These are phyloP conservation scores for Nebria salina DNA, from an alignment of 2,888 invertebrate genomes.

Conservation along the genomic window DNA sequence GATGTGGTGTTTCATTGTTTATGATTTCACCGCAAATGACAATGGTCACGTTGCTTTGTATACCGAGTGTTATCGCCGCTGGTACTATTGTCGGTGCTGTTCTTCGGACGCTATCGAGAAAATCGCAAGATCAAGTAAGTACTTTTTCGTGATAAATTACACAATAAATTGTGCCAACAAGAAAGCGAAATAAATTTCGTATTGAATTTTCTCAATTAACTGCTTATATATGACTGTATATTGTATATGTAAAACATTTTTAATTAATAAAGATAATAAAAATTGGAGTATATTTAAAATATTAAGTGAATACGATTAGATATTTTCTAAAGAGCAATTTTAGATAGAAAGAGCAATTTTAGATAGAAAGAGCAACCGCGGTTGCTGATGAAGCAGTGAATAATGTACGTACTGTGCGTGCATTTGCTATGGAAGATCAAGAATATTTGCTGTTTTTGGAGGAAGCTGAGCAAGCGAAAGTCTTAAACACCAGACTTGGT, in stretches of 20 bases:
- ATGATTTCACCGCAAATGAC: conserved; percentile 93
- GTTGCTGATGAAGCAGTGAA: conserved; percentile 94
- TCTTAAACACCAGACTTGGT: conserved; percentile 81
- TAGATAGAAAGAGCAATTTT: conserved; percentile 80
- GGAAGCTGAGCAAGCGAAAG: conserved; percentile 79
- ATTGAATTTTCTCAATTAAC: not conserved
- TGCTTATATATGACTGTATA: conserved; percentile 8
- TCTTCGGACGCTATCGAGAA: conserved; percentile 78
- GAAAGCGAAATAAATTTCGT: too few species aligned
- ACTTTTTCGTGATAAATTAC: conserved; percentile 15
- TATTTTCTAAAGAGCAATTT: conserved; percentile 31
- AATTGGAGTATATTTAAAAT: too few species aligned
- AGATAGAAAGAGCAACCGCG: conserved; percentile 86
- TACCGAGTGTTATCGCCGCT: conserved; percentile 86
- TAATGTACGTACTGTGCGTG: conserved; percentile 92
- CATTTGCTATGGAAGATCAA: conserved; percentile 91
- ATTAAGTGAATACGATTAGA: not conserved
- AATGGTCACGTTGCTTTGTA: conserved; percentile 80
- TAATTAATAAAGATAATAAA: too few species aligned
- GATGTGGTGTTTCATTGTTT: conserved; percentile 80
- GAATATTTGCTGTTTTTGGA: conserved; percentile 77
- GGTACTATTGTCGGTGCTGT: conserved; percentile 85
- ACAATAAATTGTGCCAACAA: too few species aligned
- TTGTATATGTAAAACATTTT: not conserved
- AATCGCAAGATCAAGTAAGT: conserved; percentile 83